Percentiles rank a stretch among this genome's conserved stretches.
These are phyloP conservation scores for Oxyscelio sp. DNA, from an alignment of 2,888 invertebrate genomes.

Conservation along the genomic window DNA sequence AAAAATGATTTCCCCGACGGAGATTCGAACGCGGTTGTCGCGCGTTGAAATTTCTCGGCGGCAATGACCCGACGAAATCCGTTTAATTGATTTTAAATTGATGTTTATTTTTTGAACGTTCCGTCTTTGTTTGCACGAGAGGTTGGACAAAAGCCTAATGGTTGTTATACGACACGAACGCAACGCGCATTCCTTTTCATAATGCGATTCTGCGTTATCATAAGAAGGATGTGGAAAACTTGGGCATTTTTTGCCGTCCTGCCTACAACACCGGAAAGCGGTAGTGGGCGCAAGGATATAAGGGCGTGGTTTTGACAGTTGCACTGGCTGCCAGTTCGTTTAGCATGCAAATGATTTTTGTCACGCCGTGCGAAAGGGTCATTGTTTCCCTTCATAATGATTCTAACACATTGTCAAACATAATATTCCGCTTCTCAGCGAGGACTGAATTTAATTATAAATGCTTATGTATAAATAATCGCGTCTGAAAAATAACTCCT, in stretches of 20 bases:
- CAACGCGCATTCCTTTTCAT: constrained; percentile 14
- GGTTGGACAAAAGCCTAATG: background rate
- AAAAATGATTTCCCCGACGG: too few species aligned
- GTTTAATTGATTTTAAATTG: background rate
- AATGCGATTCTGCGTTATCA: constrained; percentile 36
- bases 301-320: constrained; percentile 75
- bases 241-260: constrained; percentile 50
- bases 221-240: constrained; percentile 62
- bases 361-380: constrained; percentile 41
- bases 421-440: too few species aligned
- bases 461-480: too few species aligned
- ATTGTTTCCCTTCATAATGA: constrained; percentile 34
- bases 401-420: too few species aligned
- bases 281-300: constrained; percentile 71
- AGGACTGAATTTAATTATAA: too few species aligned
- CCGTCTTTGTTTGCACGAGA: too few species aligned
- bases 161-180: background rate
- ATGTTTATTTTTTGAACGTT: too few species aligned
- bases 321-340: constrained; percentile 61
- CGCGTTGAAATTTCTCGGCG: too few species aligned
- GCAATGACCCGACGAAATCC: background rate
- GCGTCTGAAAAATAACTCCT: too few species aligned
- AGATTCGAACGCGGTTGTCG: too few species aligned
- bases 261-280: constrained; percentile 70
- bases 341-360: constrained; percentile 65